Conservation (phyloP, 2,113 vertebrate genomes). For the Narcine bancroftii region DNA sequence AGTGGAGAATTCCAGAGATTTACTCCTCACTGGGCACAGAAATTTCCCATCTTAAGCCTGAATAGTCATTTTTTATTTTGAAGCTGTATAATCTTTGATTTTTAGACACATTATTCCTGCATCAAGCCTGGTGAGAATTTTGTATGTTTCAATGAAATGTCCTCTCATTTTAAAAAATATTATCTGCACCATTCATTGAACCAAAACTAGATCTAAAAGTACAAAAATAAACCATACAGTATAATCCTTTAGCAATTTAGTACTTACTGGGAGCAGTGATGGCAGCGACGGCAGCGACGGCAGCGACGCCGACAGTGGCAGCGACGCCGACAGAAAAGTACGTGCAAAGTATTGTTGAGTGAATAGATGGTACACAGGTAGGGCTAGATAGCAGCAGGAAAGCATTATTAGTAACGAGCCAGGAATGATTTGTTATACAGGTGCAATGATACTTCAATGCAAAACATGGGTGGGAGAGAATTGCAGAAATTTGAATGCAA, state of each 20-base stretch:
- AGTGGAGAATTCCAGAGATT: too few relatives aligned
- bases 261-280: slow-evolving; percentile 34
- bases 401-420: slow-evolving; percentile 14
- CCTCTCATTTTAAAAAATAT: too few relatives aligned
- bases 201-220: background rate
- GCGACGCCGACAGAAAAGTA: slow-evolving; percentile 27
- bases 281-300: slow-evolving; percentile 14
- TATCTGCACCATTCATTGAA: background rate
- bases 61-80: too few relatives aligned
- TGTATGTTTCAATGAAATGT: too few relatives aligned
- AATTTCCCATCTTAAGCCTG: too few relatives aligned
- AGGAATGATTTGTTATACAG: background rate
- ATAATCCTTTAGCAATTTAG: background rate
- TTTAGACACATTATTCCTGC: too few relatives aligned
- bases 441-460: background rate
- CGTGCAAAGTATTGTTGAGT: slow-evolving; percentile 30
- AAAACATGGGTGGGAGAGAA: background rate
- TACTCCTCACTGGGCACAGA: too few relatives aligned
- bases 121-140: too few relatives aligned
- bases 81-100: too few relatives aligned
- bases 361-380: slow-evolving; percentile 23
- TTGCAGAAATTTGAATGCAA: background rate
- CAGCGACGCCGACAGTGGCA: slow-evolving; percentile 20
- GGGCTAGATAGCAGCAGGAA: slow-evolving; percentile 33
- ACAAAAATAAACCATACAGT: background rate